Conservation (phyloP, 2,888 invertebrate genomes). For the Brassicogethes aeneus region DNA sequence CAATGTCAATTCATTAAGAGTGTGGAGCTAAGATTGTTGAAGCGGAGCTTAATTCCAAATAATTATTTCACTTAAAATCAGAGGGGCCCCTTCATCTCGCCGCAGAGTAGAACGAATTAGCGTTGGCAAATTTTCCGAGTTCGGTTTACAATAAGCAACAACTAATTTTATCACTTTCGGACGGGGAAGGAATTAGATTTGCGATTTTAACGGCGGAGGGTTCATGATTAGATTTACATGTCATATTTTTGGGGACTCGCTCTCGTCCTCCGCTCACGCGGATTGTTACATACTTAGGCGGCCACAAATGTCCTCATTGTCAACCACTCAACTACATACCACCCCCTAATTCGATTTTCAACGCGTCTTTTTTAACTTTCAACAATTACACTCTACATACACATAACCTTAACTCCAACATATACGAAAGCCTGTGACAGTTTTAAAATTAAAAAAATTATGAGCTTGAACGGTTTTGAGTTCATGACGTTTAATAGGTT, state of each 20-base stretch:
- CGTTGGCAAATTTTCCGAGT: slow-evolving; percentile 43
- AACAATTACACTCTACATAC: no score
- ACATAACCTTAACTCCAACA: no score
- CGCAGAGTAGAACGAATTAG: slow-evolving; percentile 41
- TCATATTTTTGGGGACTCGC: slow-evolving; percentile 30
- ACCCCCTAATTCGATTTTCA: no score
- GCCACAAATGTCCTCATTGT: no score
- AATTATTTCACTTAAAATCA: slow-evolving; percentile 38
- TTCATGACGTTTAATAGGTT: no score
- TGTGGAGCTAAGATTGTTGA: slow-evolving; percentile 35
- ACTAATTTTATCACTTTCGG: slow-evolving; percentile 44
- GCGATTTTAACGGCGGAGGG: slow-evolving; percentile 41
- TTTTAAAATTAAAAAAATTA: no score
- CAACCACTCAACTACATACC: no score
- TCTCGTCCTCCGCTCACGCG: slow-evolving; percentile 16
- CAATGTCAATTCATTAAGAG: slow-evolving; percentile 41
- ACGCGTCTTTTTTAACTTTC: no score
- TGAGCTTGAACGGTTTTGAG: no score
- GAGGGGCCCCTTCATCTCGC: slow-evolving; percentile 24
- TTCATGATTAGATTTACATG: slow-evolving; percentile 43
- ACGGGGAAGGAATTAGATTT: slow-evolving; percentile 43
- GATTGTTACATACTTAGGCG: no score
- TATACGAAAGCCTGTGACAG: no score
- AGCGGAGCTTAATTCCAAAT: slow-evolving; percentile 39
- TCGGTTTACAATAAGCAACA: slow-evolving; percentile 47